phyloP scores from a whole-genome alignment of 2,888 invertebrate genomes.

The Andrena flavipes region DNA sequence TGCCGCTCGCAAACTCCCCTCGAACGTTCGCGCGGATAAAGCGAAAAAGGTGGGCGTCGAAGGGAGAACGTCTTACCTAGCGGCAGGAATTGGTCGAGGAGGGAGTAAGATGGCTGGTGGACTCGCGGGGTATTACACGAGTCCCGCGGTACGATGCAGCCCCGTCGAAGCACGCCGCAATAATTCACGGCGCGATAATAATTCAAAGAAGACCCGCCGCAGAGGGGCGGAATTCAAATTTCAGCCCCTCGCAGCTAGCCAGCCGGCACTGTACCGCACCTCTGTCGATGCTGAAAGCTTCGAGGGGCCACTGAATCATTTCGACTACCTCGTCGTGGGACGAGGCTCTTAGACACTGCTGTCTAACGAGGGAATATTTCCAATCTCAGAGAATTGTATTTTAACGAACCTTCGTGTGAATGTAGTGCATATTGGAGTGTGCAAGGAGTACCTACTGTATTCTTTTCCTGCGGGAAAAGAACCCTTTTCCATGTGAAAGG shows the following conservation, averaged over 20 bases:
- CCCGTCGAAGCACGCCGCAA: conserved; percentile 8
- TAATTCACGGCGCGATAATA: conserved; percentile 26
- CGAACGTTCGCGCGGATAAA: conserved; percentile 39
- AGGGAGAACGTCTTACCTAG: conserved; percentile 45
- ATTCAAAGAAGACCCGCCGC: conserved; percentile 6
- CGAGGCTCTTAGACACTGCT: background rate
- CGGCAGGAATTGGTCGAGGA: conserved; percentile 28
- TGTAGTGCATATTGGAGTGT: no score
- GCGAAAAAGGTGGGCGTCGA: conserved; percentile 33
- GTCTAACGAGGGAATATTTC: no score
- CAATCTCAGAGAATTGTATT: no score
- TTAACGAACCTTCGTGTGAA: no score
- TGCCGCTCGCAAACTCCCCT: conserved; percentile 27
- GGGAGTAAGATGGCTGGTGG: background rate
- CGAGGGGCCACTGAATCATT: background rate
- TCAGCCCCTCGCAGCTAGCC: background rate
- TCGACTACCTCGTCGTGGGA: background rate
- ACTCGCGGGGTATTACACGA: background rate
- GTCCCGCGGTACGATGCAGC: background rate
- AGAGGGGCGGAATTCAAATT: conserved; percentile 9
- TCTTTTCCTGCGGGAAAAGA: background rate
- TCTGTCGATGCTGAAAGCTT: background rate
- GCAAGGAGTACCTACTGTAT: no score
- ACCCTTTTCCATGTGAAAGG: no score
- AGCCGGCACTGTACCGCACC: background rate